phyloP scores from a whole-genome alignment of 2,888 invertebrate species.

The Platycheirus albimanus region DNA sequence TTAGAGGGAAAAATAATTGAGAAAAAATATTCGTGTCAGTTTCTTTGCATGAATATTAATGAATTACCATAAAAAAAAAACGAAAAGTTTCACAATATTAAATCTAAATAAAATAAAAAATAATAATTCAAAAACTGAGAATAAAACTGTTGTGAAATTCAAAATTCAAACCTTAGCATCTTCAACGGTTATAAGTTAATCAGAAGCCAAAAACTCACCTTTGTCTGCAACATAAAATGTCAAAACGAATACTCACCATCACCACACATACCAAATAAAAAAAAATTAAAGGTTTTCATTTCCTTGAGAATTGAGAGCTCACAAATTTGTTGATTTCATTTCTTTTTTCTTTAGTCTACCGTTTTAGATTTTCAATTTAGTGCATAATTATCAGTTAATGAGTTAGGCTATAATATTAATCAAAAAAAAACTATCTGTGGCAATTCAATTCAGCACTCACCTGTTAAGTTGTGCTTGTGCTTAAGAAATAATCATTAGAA shows the following conservation, averaged over 20 bases:
- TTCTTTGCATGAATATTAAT: no score
- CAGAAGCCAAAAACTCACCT: neutral
- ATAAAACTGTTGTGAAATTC: neutral
- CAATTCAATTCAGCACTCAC: no score
- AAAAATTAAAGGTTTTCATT: slow-evolving; percentile 20
- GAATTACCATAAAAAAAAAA: no score
- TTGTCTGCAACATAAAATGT: slow-evolving; percentile 12
- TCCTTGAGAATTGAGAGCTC: no score
- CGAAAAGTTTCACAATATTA: no score
- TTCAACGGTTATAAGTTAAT: neutral
- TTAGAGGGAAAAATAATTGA: no score
- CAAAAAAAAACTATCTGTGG: no score
- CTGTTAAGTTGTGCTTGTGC: no score
- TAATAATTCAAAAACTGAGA: neutral
- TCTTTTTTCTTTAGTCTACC: neutral
- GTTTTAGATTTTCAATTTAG: slow-evolving; percentile 10
- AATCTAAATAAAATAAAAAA: neutral
- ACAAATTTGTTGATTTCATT: neutral
- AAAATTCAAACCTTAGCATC: neutral
- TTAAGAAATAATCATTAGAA: no score
- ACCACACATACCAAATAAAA: slow-evolving; percentile 8
- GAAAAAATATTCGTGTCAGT: no score
- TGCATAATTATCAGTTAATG: neutral
- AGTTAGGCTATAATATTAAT: no score
- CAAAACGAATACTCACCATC: slow-evolving; percentile 10